phyloP scores from a whole-genome alignment of 2,888 invertebrate species.

The Disparrhopalites patrizii region DNA sequence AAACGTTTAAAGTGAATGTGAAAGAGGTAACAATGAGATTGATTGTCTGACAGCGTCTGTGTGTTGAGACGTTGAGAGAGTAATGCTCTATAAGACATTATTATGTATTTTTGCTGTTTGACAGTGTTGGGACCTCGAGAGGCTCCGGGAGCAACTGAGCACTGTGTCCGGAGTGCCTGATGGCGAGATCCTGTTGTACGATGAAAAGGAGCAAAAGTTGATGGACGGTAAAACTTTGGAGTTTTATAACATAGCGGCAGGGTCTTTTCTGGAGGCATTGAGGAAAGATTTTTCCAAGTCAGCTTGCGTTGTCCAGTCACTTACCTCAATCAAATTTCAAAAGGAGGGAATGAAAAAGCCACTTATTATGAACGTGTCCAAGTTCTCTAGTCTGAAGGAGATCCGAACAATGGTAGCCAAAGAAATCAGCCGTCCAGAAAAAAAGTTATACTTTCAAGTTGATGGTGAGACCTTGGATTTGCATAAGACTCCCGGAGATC shows the following conservation, averaged over 20 bases:
- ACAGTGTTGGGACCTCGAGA: slow-evolving; percentile 11
- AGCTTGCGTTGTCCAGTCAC: not conserved
- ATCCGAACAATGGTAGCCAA: slow-evolving; percentile 6
- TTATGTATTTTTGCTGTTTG: no score
- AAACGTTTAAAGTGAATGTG: no score
- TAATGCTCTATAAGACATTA: not conserved
- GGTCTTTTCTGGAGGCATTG: slow-evolving; percentile 9
- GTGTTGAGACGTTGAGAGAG: no score
- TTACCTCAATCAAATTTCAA: slow-evolving; percentile 18
- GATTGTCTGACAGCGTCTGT: no score
- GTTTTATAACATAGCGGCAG: slow-evolving; percentile 4
- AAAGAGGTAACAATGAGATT: no score
- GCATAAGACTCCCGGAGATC: slow-evolving; percentile 10
- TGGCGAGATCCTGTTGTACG: slow-evolving; percentile 13
- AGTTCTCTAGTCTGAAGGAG: slow-evolving; percentile 12
- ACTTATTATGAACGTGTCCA: not conserved
- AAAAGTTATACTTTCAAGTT: slow-evolving; percentile 10
- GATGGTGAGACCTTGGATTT: slow-evolving; percentile 17
- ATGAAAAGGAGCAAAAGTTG: slow-evolving; percentile 10
- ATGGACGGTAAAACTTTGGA: slow-evolving; percentile 18
- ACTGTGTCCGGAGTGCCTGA: slow-evolving; percentile 1
- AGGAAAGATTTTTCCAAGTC: not conserved
- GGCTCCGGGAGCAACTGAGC: slow-evolving; percentile 2
- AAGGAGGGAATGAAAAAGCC: slow-evolving; percentile 13
- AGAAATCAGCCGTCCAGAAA: not conserved